Percentiles rank a stretch among this genome's conserved stretches.
These are phyloP conservation scores for Sphyrna mokarran DNA, from an alignment of 2,113 vertebrate species.

Conservation along the genomic window DNA sequence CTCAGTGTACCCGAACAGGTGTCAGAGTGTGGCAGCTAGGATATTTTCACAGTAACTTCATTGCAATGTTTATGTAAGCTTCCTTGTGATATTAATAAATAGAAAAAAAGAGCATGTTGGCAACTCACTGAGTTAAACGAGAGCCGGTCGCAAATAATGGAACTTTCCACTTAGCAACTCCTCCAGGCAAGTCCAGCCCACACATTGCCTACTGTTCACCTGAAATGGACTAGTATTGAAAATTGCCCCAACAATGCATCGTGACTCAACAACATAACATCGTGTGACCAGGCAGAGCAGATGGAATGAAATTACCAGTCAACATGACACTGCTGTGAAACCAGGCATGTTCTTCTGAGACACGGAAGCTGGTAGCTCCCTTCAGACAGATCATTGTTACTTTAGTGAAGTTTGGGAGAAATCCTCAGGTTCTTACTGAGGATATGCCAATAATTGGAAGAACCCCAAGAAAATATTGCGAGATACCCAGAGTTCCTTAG, in stretches of 20 bases:
- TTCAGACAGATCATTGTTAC: not conserved
- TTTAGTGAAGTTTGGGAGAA: not conserved
- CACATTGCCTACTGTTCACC: not conserved
- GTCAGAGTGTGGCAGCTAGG: too few species aligned
- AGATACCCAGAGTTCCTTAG: not conserved
- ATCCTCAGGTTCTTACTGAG: not conserved
- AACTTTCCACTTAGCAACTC: not conserved
- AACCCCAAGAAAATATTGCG: not conserved
- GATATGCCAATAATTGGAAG: not conserved
- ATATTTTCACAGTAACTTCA: too few species aligned
- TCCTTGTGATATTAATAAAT: too few species aligned
- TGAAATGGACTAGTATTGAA: not conserved
- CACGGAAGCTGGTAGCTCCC: not conserved
- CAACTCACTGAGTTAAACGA: not conserved
- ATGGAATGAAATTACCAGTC: not conserved
- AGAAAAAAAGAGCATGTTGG: not conserved
- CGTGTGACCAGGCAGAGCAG: not conserved
- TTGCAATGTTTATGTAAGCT: too few species aligned
- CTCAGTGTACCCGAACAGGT: too few species aligned
- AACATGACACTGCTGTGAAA: not conserved
- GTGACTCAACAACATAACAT: not conserved
- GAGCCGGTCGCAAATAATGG: not conserved
- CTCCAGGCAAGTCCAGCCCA: not conserved
- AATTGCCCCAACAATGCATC: not conserved
- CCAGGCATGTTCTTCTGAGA: not conserved